Percentiles rank a stretch among this genome's conserved stretches.
These are phyloP conservation scores for Anticlea derivata DNA, from an alignment of 2,888 invertebrate genomes.

Conservation along the genomic window DNA sequence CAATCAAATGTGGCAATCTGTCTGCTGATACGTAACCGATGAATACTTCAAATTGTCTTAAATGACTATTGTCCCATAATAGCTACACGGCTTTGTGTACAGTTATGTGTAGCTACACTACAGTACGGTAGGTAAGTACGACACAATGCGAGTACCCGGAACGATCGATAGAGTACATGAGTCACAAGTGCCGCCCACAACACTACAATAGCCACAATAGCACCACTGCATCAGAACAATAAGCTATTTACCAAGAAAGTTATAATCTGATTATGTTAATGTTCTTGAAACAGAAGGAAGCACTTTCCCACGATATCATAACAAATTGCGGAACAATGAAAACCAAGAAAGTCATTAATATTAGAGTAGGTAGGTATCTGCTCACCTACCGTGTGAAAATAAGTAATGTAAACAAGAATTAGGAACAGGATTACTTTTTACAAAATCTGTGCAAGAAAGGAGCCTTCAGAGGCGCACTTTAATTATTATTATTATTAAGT, in stretches of 20 bases:
- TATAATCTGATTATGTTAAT: constrained; percentile 4
- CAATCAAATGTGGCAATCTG: too few relatives aligned
- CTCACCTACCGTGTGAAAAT: not conserved
- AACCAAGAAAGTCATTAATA: not conserved
- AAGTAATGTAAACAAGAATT: constrained; percentile 15
- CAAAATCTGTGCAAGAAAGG: too few relatives aligned
- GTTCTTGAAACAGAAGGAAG: constrained; percentile 17
- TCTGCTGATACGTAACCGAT: not conserved
- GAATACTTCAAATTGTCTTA: not conserved
- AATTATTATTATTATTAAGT: too few relatives aligned
- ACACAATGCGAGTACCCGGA: constrained; percentile 3
- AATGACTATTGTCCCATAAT: constrained; percentile 7
- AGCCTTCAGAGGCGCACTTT: too few relatives aligned
- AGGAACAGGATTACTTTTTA: too few relatives aligned
- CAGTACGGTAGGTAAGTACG: not conserved
- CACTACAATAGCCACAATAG: not conserved
- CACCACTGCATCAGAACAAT: not conserved
- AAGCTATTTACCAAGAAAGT: constrained; percentile 1
- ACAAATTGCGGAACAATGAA: not conserved
- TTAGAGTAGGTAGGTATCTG: too few relatives aligned
- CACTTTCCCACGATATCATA: constrained; percentile 9
- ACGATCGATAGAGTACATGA: not conserved
- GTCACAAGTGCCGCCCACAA: not conserved
- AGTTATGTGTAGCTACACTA: too few relatives aligned
- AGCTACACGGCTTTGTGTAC: constrained; percentile 3